phyloP scores from a whole-genome alignment of 1,140 invertebrate species.

The Idris sp. region DNA sequence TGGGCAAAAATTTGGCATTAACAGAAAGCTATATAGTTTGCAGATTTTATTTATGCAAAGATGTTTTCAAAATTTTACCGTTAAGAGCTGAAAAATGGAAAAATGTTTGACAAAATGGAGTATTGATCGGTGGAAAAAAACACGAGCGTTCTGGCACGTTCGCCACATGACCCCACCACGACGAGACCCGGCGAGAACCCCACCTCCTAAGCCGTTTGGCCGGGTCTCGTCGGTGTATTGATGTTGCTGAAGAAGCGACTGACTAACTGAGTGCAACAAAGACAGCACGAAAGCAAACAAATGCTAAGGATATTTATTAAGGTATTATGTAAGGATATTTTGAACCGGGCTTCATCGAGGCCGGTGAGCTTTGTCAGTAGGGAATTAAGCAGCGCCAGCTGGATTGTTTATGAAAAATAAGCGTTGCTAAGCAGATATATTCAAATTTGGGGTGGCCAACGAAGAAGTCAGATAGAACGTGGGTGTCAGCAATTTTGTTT shows the following conservation, averaged over 20 bases:
- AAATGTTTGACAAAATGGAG: constrained; percentile 27
- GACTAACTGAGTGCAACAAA: constrained; percentile 14
- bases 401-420: constrained; percentile 22
- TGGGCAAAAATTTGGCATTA: background rate
- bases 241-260: constrained; percentile 30
- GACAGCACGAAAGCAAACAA: constrained; percentile 49
- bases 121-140: constrained; percentile 69
- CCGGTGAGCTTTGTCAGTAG: constrained; percentile 25
- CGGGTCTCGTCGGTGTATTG: constrained; percentile 49
- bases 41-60: background rate
- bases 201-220: constrained; percentile 50
- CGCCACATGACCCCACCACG: constrained; percentile 68
- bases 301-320: too few relatives aligned
- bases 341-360: constrained; percentile 21
- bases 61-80: too few relatives aligned
- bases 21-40: background rate
- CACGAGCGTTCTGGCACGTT: constrained; percentile 74
- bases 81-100: background rate
- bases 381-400: constrained; percentile 23
- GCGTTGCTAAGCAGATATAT: constrained; percentile 19
- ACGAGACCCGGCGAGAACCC: constrained; percentile 55
- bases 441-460: too few relatives aligned
- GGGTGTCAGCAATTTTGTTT: too few relatives aligned
- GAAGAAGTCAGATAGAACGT: too few relatives aligned
- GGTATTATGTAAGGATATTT: constrained; percentile 50